These are phyloP conservation scores for Sinella curviseta DNA, from an alignment of 1,140 invertebrate genomes.

Conservation along the genomic window DNA sequence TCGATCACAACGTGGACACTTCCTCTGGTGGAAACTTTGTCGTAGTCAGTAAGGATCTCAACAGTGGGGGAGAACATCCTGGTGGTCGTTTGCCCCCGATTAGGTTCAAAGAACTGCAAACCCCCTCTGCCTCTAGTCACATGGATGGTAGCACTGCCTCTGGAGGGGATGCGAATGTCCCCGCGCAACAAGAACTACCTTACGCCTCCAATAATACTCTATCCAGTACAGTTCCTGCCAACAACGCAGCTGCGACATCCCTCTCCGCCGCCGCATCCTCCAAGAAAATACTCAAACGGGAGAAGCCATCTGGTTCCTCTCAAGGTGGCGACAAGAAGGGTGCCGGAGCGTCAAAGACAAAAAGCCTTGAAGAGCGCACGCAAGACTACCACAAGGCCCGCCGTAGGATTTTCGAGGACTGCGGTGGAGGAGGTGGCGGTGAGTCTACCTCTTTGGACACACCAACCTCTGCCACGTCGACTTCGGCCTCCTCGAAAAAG, in stretches of 20 bases:
- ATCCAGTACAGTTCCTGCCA: not conserved
- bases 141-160: too few species aligned
- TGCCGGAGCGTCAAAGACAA: conserved; percentile 58
- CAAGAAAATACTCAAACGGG: conserved; percentile 32
- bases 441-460: not conserved
- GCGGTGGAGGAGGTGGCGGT: not conserved
- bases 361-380: conserved; percentile 87
- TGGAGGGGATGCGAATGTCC: too few species aligned
- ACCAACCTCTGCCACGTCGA: not conserved
- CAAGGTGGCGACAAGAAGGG: not conserved
- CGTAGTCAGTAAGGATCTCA: conserved; percentile 60
- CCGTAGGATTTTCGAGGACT: conserved; percentile 72
- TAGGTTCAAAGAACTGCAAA: conserved; percentile 61
- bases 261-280: not conserved
- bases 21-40: conserved; percentile 72
- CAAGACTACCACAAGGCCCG: conserved; percentile 81
- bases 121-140: not conserved
- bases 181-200: not conserved
- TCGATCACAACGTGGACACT: conserved; percentile 90
- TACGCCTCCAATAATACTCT: not conserved
- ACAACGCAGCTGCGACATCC: not conserved
- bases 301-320: not conserved
- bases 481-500: not conserved
- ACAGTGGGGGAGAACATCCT: conserved; percentile 54
- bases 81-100: conserved; percentile 71